These are phyloP conservation scores for Erythrocercus mccallii DNA, from an alignment of 2,113 vertebrate genomes.

Conservation along the genomic window DNA sequence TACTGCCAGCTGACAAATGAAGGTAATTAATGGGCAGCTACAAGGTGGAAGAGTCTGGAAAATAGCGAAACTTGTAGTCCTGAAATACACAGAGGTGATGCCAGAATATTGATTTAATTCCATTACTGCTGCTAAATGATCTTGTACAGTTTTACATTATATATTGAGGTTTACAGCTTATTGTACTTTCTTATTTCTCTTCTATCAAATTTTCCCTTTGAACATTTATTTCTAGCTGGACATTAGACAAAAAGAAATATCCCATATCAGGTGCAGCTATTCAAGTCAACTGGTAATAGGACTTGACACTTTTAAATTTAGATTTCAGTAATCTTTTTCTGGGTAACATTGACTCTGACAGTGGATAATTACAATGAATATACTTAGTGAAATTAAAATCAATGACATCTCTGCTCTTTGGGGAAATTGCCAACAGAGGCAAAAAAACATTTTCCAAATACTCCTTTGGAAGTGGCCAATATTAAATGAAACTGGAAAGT, in stretches of 20 bases:
- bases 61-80: constrained; percentile 36
- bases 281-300: not conserved
- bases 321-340: constrained; percentile 18
- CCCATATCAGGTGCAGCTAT: not conserved
- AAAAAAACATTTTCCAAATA: not conserved
- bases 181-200: not conserved
- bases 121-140: not conserved
- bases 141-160: not conserved
- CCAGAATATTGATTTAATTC: constrained; percentile 48
- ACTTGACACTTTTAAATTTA: constrained; percentile 49
- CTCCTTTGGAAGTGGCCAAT: not conserved
- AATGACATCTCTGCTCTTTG: not conserved
- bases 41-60: constrained; percentile 58
- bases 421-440: not conserved
- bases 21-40: constrained; percentile 75
- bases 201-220: not conserved
- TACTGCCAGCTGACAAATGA: constrained; percentile 67
- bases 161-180: not conserved
- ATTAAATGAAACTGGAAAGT: not conserved
- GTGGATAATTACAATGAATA: not conserved
- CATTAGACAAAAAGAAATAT: not conserved
- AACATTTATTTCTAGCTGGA: constrained; percentile 1
- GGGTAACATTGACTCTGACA: not conserved
- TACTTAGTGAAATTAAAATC: not conserved
- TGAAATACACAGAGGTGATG: constrained; percentile 36